Evolutionary conservation across 1,140 invertebrate genomes (phyloP), one percentile per base, ranked within the genome.

Genomic region (Musca domestica): DNA sequence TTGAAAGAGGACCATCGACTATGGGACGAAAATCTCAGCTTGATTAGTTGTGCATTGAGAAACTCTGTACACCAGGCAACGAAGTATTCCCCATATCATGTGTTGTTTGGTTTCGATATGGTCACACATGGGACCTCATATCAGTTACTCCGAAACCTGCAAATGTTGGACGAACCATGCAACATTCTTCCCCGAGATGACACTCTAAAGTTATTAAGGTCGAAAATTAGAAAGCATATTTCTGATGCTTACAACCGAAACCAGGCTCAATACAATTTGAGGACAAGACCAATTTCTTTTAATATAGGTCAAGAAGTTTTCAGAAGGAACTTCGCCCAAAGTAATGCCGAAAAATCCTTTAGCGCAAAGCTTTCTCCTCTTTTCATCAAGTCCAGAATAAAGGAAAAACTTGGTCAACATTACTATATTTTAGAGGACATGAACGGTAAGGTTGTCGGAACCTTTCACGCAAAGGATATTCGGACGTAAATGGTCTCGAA

Each of bases 11-110:
- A n/a, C n/a, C n/a, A n/a, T n/a, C n/a, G n/a, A n/a, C n/a, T n/a
- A n/a, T n/a, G 69, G 69, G 69, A 70, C 19, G 27, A 54, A 12
- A 46, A 70, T 22, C 17, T 70, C 14, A 58, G n/a, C 41, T 30
- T 19, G 14, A 65, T 68, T 14, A 56, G 48, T 48, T 52, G 30
- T 27, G 69, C 69, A 6, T 30, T 70, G 7, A 41, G 67, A 12
- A 56, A 25, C 14, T 46, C 66, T 6, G 6, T 46, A 15, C 65
- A 67, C 34, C 56, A 48, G 14, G 7, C 41, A 2, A 22, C 49
- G 20, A 48, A 48, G 49, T 67, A 47, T 67, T 67, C 65, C 23
- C 65, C 65, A 54, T 51, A 52, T 54, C 51, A 34, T 52, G 56
- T 34, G 2, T 22, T 68, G 15, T 68, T 64, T 46, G 67, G 56